phyloP scores from a whole-genome alignment of 2,113 vertebrate species.

The Varanus komodoensis region DNA sequence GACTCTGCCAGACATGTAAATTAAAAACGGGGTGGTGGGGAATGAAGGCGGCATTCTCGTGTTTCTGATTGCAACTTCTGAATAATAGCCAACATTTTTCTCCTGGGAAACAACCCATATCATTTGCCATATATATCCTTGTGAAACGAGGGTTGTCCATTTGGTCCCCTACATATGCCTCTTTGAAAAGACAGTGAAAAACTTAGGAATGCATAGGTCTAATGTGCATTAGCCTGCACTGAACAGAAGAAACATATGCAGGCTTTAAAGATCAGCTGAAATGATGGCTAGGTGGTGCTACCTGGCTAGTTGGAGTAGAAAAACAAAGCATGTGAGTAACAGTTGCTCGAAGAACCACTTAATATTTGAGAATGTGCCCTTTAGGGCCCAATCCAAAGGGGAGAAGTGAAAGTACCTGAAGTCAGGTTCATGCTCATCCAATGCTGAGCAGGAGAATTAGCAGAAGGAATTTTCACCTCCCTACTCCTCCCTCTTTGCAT shows the following conservation, averaged over 20 bases:
- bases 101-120: not conserved
- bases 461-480: no score
- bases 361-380: conserved; percentile 38
- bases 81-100: not conserved
- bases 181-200: not conserved
- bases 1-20: not conserved
- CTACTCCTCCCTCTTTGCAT: no score
- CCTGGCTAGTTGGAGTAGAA: not conserved
- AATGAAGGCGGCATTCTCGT: not conserved
- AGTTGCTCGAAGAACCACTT: not conserved
- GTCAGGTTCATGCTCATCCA: no score
- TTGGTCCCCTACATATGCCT: not conserved
- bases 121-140: not conserved
- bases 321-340: not conserved
- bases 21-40: no score
- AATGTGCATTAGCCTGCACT: not conserved
- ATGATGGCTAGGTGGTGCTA: not conserved
- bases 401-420: no score
- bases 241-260: not conserved
- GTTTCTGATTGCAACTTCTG: not conserved
- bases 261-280: not conserved
- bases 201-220: not conserved
- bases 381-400: not conserved
- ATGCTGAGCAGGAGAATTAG: no score
- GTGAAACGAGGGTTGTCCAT: not conserved